Evolutionary conservation across 2,888 invertebrate genomes (phyloP).

Genomic region (Pollenia angustigena): DNA sequence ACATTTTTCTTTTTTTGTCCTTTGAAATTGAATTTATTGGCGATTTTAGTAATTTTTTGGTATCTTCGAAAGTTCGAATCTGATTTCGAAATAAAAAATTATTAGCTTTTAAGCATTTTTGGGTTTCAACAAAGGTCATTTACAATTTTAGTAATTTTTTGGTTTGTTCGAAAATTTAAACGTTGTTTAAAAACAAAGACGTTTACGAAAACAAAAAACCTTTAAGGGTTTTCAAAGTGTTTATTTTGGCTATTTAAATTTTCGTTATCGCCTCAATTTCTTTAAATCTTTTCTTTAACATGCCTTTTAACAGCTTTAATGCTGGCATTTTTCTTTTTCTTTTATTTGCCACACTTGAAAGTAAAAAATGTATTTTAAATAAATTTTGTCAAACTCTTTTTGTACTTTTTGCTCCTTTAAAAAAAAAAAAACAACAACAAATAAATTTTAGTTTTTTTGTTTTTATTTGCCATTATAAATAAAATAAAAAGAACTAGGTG

Average conservation of each 20-base stretch:
- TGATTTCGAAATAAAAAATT: no score
- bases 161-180: no score
- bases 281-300: not conserved
- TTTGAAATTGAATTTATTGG: no score
- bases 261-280: not conserved
- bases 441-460: slow-evolving; percentile 11
- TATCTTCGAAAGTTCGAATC: no score
- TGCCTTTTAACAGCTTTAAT: not conserved
- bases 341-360: slow-evolving; percentile 11
- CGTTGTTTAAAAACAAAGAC: no score
- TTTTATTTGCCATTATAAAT: not conserved
- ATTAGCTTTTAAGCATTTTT: no score
- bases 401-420: not conserved
- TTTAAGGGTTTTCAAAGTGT: no score
- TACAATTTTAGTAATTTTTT: no score
- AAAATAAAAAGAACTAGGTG: slow-evolving; percentile 31
- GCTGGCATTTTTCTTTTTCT: not conserved
- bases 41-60: no score
- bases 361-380: slow-evolving; percentile 19
- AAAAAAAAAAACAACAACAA: not conserved
- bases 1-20: no score
- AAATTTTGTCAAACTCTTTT: slow-evolving; percentile 47
- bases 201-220: no score
- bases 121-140: no score
- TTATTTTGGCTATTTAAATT: not conserved